These are phyloP conservation scores for Psittacus erithacus DNA, from an alignment of 2,113 vertebrate genomes.

Conservation along the genomic window DNA sequence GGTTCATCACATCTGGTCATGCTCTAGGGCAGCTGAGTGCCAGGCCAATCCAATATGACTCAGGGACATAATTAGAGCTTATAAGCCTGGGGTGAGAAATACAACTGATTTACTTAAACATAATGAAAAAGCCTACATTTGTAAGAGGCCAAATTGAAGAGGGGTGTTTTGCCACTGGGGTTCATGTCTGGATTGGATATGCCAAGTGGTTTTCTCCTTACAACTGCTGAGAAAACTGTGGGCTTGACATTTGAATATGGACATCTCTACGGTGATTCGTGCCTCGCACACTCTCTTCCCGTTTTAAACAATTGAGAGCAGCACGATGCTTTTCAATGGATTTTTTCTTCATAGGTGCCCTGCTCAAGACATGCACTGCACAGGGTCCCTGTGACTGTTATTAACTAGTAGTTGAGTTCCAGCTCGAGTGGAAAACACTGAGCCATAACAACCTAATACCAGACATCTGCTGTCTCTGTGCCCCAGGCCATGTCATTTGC, in stretches of 20 bases:
- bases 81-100: neutral
- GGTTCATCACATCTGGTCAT: neutral
- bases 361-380: neutral
- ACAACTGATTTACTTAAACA: neutral
- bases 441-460: neutral
- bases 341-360: neutral
- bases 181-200: neutral
- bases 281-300: fast-evolving
- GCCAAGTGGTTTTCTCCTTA: neutral
- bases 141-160: neutral
- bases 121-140: neutral
- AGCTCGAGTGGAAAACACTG: neutral
- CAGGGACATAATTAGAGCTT: neutral
- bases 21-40: neutral
- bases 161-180: neutral
- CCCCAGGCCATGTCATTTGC: neutral
- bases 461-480: neutral
- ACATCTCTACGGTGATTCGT: neutral
- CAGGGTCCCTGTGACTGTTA: neutral
- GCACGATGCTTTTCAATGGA: neutral
- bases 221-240: neutral
- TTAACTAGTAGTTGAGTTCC: neutral
- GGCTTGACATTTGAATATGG: neutral
- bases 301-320: neutral
- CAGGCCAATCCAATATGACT: neutral